phyloP scores from a whole-genome alignment of 2,888 invertebrate species.

The Megamerina dolium region DNA sequence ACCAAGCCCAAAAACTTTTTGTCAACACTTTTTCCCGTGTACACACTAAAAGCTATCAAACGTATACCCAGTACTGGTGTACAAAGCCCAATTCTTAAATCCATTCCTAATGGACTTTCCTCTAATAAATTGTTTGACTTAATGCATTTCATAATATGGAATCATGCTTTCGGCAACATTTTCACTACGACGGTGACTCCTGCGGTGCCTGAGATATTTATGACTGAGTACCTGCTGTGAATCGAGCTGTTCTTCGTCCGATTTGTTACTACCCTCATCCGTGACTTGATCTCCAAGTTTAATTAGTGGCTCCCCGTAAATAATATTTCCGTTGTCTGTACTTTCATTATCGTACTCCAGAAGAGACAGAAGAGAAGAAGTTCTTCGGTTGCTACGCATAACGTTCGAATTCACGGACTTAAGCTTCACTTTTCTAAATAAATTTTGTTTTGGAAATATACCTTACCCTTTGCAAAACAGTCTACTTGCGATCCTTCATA shows the following conservation, averaged over 20 bases:
- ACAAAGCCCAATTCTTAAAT: conserved; percentile 14
- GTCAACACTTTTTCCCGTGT: conserved; percentile 6
- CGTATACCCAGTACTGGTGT: conserved; percentile 9
- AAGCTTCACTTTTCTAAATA: neutral
- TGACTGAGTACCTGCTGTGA: conserved; percentile 3
- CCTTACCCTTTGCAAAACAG: neutral
- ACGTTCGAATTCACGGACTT: neutral
- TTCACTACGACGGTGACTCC: conserved; percentile 5
- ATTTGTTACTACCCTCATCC: neutral
- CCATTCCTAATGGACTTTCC: conserved; percentile 15
- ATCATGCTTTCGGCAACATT: conserved; percentile 10
- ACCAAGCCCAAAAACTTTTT: too few species aligned
- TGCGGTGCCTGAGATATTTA: conserved; percentile 1
- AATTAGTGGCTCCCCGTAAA: neutral
- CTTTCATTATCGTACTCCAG: neutral
- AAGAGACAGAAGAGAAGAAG: neutral
- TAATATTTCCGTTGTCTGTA: neutral
- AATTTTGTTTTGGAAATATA: neutral
- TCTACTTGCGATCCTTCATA: neutral
- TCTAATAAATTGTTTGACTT: conserved; percentile 14
- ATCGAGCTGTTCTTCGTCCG: neutral
- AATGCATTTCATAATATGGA: too few species aligned
- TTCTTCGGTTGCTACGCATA: neutral
- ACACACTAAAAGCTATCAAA: conserved; percentile 10
- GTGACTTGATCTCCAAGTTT: neutral